phyloP scores from a whole-genome alignment of 2,797 vertebrate species.

The Distichodus sexfasciatus region DNA sequence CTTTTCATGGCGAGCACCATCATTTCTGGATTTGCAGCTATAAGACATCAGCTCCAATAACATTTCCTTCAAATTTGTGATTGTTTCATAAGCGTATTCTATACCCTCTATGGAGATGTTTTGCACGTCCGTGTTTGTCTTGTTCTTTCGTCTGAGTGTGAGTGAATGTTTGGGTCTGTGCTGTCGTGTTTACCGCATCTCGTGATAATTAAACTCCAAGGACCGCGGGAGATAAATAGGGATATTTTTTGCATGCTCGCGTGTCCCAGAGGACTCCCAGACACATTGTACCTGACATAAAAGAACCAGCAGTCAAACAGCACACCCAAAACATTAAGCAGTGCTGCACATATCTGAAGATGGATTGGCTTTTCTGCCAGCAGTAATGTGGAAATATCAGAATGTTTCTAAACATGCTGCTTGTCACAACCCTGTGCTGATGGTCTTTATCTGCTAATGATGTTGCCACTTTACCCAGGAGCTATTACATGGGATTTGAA shows the following conservation, averaged over 20 bases:
- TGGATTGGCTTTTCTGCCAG: background rate
- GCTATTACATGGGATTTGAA: conserved; percentile 25
- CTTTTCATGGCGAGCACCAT: too few relatives aligned
- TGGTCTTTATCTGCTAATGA: conserved; percentile 29
- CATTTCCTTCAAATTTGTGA: too few relatives aligned
- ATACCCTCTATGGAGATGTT: too few relatives aligned
- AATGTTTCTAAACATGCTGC: background rate
- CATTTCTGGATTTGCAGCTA: too few relatives aligned
- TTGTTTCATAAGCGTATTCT: too few relatives aligned
- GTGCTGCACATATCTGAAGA: conserved; percentile 6
- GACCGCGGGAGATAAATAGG: background rate
- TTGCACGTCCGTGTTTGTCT: background rate
- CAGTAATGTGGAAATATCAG: background rate
- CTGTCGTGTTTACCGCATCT: background rate
- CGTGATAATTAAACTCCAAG: conserved; percentile 8
- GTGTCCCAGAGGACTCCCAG: background rate
- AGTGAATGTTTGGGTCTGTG: background rate
- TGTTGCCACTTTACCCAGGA: background rate
- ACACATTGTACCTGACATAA: conserved; percentile 10
- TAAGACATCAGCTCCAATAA: too few relatives aligned
- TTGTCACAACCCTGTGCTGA: conserved; percentile 14
- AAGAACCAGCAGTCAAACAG: background rate
- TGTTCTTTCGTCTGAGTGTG: background rate
- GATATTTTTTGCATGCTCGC: background rate
- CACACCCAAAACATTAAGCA: conserved; percentile 9